Base-by-base conservation (phyloP, 2,113 vertebrate genomes). In the Chaenogobius annularis region DNA sequence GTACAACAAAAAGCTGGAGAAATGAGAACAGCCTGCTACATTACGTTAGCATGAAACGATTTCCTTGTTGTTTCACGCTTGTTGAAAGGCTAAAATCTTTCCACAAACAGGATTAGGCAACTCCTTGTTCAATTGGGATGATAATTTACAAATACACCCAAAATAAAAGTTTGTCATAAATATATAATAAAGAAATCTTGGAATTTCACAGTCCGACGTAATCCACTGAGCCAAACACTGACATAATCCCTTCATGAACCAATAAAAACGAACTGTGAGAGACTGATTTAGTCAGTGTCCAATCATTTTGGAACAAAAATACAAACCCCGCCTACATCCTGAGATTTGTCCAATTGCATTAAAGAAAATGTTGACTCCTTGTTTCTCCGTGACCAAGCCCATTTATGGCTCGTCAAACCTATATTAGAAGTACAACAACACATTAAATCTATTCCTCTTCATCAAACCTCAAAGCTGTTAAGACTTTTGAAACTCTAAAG, bases 11-110 rank as follows among this genome's bases (percentile, higher is more conserved):
- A 63, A 20, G 66, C 44, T 40, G 70, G 69, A 80, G 75, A 80
- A 81, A 65, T 75, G 76, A 82, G 80, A 87, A 89, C 87, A 88
- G 86, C 88, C 80, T 72, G 84, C 90, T 86, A 80, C 85, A 89
- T 89, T 73, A 75, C 86, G 82, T 83, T 91, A 91, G 82, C 86
- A 71, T 1, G 7, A 66, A 35, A 65, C 68, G 40, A 72, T 77
- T 82, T 85, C 78, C 79, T 83, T 68, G 72, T 85, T 86, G 48
- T 69, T 70, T 63, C 75, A 75, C 71, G 69, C 64, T 83, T 69
- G 48, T 20, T 50, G 56, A 69, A 54, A 68, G 61, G 66, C 70
- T 77, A 72, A 10, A 52, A 8, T 72, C 0, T 58, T 50, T 59
- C 56, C 17, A 43, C 9, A 2, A 43, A 6, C 61, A n/a, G 19